Conservation (phyloP, 2,113 vertebrate genomes). For the Onychostruthus taczanowskii region DNA sequence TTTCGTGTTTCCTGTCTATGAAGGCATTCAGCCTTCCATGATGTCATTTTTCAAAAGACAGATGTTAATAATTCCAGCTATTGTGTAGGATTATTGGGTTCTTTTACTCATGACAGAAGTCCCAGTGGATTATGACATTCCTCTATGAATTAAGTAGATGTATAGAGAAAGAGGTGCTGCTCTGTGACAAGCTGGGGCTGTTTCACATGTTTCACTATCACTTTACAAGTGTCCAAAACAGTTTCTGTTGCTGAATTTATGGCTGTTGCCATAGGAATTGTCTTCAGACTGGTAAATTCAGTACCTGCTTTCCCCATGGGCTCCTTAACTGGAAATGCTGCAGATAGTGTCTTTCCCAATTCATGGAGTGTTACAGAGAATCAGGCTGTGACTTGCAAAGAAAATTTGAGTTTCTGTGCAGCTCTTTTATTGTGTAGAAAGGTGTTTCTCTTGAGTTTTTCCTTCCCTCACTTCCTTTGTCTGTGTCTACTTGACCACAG, state of each 20-base stretch:
- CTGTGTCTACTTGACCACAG: neutral
- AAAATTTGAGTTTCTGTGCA: neutral
- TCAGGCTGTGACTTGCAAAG: neutral
- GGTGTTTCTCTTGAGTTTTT: neutral
- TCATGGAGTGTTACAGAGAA: neutral
- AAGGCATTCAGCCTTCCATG: neutral
- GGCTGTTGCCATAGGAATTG: neutral
- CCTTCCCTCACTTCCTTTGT: neutral
- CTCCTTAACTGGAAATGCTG: neutral
- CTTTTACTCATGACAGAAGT: neutral
- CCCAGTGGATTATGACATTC: neutral
- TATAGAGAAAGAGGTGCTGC: neutral
- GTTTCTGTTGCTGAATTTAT: neutral
- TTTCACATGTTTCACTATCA: accelerated
- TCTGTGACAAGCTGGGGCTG: neutral
- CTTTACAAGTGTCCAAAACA: neutral
- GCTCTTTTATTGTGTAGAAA: neutral
- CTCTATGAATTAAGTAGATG: neutral
- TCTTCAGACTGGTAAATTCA: neutral
- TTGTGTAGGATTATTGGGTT: neutral
- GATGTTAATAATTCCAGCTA: neutral
- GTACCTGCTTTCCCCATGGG: neutral
- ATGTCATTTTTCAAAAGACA: neutral
- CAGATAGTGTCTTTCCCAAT: neutral
- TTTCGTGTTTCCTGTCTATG: neutral